Evolutionary conservation across 2,113 vertebrate genomes (phyloP).

Genomic region (Phoenicopterus ruber): DNA sequence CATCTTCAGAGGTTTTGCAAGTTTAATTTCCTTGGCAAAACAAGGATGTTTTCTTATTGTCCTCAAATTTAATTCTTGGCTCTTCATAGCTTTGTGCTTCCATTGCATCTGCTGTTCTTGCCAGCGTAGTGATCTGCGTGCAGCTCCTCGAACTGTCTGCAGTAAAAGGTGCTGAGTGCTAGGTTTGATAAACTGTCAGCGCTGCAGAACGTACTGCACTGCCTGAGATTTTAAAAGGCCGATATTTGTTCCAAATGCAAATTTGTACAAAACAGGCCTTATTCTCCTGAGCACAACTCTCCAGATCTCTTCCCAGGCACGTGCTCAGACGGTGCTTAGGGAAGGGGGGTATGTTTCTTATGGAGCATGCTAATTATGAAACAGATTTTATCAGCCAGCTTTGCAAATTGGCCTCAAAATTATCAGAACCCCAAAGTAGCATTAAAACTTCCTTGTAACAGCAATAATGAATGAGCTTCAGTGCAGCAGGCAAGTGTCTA

Average conservation of each 20-base stretch:
- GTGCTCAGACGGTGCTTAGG: constrained; percentile 18
- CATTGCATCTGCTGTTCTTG: neutral
- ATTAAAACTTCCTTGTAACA: constrained; percentile 38
- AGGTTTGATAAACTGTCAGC: neutral
- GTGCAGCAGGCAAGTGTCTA: neutral
- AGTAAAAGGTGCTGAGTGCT: neutral
- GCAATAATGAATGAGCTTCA: neutral
- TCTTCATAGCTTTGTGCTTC: neutral
- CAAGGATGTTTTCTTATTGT: neutral
- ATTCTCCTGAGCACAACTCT: constrained; percentile 21
- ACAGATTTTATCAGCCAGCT: constrained; percentile 28
- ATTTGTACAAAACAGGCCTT: neutral
- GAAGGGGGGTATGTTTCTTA: neutral
- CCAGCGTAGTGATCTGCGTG: rapidly evolving
- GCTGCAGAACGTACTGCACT: neutral
- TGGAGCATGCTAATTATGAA: constrained; percentile 38
- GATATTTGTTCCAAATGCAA: constrained; percentile 7
- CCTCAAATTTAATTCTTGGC: neutral
- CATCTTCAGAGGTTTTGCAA: neutral
- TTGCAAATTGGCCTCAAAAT: constrained; percentile 37
- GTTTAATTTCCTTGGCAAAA: neutral
- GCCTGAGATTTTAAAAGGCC: neutral
- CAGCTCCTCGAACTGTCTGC: neutral
- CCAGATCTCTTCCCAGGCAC: constrained; percentile 16
- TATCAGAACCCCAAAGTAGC: constrained; percentile 12